Conservation (phyloP, 2,888 invertebrate species). For the Ophioninae sp. region DNA sequence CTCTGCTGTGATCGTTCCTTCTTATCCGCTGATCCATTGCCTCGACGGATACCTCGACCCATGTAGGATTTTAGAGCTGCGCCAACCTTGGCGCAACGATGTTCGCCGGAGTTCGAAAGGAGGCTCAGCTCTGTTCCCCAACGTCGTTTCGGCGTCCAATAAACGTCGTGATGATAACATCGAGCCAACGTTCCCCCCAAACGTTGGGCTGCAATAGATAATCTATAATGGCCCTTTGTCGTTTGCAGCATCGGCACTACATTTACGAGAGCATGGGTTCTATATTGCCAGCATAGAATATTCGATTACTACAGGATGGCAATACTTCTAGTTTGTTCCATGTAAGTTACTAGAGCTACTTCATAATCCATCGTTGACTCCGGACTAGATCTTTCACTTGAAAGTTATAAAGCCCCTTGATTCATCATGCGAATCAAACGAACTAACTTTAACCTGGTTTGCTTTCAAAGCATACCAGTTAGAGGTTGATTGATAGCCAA, state of each 20-base stretch:
- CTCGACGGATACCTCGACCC: background rate
- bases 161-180: slow-evolving; percentile 3
- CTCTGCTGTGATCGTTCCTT: too few species aligned
- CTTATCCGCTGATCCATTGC: too few species aligned
- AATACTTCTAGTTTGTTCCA: background rate
- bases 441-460: slow-evolving; percentile 12
- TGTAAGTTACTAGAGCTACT: background rate
- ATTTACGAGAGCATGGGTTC: background rate
- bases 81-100: background rate
- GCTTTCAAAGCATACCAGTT: background rate
- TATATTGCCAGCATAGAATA: background rate
- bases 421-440: background rate
- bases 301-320: background rate
- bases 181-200: background rate
- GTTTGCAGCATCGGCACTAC: background rate
- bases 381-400: background rate
- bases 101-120: background rate
- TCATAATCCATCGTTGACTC: background rate
- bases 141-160: background rate
- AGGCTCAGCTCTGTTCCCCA: background rate
- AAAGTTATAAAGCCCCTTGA: background rate
- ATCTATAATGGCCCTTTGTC: background rate
- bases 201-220: background rate
- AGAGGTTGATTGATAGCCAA: background rate
- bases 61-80: background rate